These are phyloP conservation scores for Polylopha cassiicola DNA, from an alignment of 2,888 invertebrate species.

Conservation along the genomic window DNA sequence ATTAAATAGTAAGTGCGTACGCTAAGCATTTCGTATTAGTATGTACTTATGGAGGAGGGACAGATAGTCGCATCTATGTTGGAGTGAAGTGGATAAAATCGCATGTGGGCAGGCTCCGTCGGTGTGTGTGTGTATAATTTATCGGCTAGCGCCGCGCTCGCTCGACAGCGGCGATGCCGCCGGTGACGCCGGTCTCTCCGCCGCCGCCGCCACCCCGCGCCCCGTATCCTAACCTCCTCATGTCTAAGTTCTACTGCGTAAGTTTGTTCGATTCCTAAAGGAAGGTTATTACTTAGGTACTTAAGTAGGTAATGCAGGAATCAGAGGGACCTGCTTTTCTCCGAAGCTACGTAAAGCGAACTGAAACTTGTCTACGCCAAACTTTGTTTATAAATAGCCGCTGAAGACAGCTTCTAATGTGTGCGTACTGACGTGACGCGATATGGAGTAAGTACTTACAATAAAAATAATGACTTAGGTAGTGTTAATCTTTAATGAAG, in stretches of 20 bases:
- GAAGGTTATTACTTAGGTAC: too few species aligned
- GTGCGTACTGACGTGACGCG: too few species aligned
- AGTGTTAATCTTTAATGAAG: too few species aligned
- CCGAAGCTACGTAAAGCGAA: constrained; percentile 29
- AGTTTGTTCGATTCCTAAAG: constrained; percentile 9
- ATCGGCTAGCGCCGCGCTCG: constrained; percentile 42
- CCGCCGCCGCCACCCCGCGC: too few species aligned
- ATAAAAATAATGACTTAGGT: too few species aligned
- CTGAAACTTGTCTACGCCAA: constrained; percentile 1
- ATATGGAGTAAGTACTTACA: too few species aligned
- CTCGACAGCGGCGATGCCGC: too few species aligned
- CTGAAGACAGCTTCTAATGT: too few species aligned
- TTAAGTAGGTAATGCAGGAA: constrained; percentile 66
- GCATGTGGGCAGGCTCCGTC: constrained; percentile 29
- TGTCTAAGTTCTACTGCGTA: constrained; percentile 6
- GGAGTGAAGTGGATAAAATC: constrained; percentile 17
- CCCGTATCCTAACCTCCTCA: neutral
- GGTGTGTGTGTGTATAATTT: constrained; percentile 57
- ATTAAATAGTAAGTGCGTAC: too few species aligned
- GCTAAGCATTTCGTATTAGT: too few species aligned
- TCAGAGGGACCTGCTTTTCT: constrained; percentile 62
- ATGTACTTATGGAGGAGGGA: too few species aligned
- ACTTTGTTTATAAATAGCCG: too few species aligned
- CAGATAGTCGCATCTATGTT: constrained; percentile 32
- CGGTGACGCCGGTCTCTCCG: constrained; percentile 9